These are phyloP conservation scores for Trissolcus brochymenae DNA, from an alignment of 2,888 invertebrate genomes.

Conservation along the genomic window DNA sequence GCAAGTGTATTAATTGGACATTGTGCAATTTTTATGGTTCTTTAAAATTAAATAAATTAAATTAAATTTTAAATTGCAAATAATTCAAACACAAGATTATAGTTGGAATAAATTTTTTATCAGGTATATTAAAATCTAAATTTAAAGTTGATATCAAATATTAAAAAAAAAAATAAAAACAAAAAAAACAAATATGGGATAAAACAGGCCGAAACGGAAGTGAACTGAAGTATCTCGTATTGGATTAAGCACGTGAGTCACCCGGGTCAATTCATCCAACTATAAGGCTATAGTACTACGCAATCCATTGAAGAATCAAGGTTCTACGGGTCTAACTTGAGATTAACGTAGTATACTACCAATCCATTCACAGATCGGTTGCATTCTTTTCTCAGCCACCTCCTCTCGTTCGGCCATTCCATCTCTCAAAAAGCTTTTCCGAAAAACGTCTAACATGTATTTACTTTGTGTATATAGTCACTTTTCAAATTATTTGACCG, in stretches of 20 bases:
- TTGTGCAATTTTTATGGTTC: not conserved
- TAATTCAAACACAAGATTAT: not conserved
- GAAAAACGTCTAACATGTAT: slow-evolving; percentile 9
- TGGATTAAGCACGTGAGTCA: slow-evolving; percentile 28
- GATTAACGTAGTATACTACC: slow-evolving; percentile 67
- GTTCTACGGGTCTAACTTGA: slow-evolving; percentile 65
- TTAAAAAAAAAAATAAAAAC: no score
- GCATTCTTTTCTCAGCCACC: slow-evolving; percentile 25
- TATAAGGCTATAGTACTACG: slow-evolving; percentile 66
- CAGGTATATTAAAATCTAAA: not conserved
- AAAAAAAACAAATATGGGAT: no score
- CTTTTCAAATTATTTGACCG: slow-evolving; percentile 26
- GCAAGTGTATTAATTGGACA: no score
- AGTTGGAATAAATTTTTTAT: not conserved
- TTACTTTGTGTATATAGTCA: slow-evolving; percentile 29
- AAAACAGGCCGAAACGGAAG: slow-evolving; percentile 9
- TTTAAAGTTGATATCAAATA: no score
- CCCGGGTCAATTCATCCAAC: slow-evolving; percentile 34
- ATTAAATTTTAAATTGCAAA: not conserved
- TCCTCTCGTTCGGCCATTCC: slow-evolving; percentile 30
- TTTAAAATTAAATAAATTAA: no score
- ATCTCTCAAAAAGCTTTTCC: slow-evolving; percentile 18
- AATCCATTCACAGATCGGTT: slow-evolving; percentile 34
- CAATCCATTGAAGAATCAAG: slow-evolving; percentile 68
- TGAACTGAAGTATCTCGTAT: slow-evolving; percentile 7